Percentiles rank a stretch among this genome's conserved stretches.
phyloP scores from a whole-genome alignment of 2,888 invertebrate genomes.

The Scaptomyza cyrtandrae region DNA sequence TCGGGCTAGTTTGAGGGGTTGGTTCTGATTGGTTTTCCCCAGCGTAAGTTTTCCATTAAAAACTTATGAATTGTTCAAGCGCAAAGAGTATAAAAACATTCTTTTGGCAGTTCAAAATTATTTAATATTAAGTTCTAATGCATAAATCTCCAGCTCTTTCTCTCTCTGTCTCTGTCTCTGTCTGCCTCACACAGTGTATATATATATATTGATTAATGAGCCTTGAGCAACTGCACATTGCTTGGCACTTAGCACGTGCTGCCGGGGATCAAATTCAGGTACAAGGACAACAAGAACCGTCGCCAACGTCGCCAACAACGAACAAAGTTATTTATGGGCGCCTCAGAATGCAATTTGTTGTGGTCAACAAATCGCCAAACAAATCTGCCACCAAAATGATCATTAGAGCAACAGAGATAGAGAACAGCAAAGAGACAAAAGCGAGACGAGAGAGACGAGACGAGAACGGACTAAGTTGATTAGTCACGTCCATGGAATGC shows the following conservation, averaged over 20 bases:
- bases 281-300: constrained; percentile 58
- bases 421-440: constrained; percentile 6
- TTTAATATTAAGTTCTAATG: constrained; percentile 63
- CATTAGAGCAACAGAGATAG: constrained; percentile 60
- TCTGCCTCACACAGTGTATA: constrained; percentile 19
- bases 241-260: constrained; percentile 79
- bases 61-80: constrained; percentile 60
- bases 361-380: constrained; percentile 78
- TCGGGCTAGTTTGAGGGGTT: constrained; percentile 18
- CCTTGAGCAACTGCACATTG: constrained; percentile 54
- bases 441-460: constrained; percentile 13
- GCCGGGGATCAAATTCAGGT: constrained; percentile 41
- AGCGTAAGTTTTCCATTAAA: constrained; percentile 34
- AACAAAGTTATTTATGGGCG: constrained; percentile 72
- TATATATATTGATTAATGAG: constrained; percentile 70
- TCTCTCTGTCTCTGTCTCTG: background rate
- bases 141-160: constrained; percentile 58
- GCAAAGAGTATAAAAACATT: constrained; percentile 39
- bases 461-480: constrained; percentile 52
- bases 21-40: constrained; percentile 52
- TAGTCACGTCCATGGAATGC: constrained; percentile 77
- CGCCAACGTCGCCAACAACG: background rate
- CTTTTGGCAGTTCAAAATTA: constrained; percentile 35
- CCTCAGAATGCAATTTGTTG: constrained; percentile 75
- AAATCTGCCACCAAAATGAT: constrained; percentile 60